Evolutionary conservation across 2,888 invertebrate species (phyloP).

Genomic region (Drosophila macrothrix): DNA sequence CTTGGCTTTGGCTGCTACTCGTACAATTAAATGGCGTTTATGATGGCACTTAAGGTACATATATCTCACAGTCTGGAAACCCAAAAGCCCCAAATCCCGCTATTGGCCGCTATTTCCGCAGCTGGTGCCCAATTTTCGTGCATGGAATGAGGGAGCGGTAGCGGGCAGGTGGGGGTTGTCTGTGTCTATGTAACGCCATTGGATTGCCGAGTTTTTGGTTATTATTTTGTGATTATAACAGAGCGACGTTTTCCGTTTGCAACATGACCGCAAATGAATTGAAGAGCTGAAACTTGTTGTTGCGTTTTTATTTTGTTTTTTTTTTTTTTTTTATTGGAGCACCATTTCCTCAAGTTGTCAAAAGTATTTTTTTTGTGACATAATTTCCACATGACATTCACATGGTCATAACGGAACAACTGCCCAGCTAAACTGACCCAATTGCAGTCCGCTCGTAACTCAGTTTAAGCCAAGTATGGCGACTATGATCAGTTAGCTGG

Average conservation of each 20-base stretch:
- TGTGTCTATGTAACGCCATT: conserved; percentile 35
- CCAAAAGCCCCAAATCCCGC: conserved; percentile 30
- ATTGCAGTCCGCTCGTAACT: conserved; percentile 26
- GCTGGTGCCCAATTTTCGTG: conserved; percentile 39
- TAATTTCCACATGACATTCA: conserved; percentile 58
- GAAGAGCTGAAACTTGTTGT: conserved; percentile 27
- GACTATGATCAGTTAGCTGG: conserved; percentile 28
- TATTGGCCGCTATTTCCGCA: conserved; percentile 55
- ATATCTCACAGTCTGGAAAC: conserved; percentile 9
- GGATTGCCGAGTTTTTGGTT: conserved; percentile 51
- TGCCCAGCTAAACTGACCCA: conserved; percentile 46
- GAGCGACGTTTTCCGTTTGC: conserved; percentile 65
- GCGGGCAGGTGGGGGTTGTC: neutral
- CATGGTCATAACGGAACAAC: conserved; percentile 41
- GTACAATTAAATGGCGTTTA: conserved; percentile 66
- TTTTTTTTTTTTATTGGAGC: conserved; percentile 44
- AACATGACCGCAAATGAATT: conserved; percentile 54
- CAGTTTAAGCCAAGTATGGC: conserved; percentile 3
- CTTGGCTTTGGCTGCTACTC: conserved; percentile 13
- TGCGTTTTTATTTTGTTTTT: neutral
- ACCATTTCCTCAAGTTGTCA: conserved; percentile 54
- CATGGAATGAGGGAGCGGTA: neutral
- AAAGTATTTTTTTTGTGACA: conserved; percentile 49
- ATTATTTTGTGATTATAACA: conserved; percentile 67
- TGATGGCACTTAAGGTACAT: conserved; percentile 59